Conservation (phyloP, 2,888 invertebrate genomes). For the Eupithecia dodoneata region DNA sequence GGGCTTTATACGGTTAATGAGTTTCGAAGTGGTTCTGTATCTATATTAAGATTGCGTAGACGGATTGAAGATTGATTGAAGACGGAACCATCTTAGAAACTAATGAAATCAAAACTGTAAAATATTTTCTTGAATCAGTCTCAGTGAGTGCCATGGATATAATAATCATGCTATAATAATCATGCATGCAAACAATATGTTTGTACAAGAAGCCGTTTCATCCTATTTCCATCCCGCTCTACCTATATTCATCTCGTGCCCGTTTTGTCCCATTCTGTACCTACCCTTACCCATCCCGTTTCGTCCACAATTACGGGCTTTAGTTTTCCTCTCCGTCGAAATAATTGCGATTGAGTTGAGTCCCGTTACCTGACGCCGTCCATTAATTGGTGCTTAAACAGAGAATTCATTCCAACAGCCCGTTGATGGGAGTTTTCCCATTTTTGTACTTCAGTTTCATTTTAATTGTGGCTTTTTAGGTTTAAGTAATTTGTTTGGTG, state of each 20-base stretch:
- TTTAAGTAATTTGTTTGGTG: conserved; percentile 26
- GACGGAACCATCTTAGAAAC: background rate
- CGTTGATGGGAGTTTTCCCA: conserved; percentile 40
- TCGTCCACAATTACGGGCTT: conserved; percentile 69
- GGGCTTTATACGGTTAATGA: background rate
- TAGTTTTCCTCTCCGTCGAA: conserved; percentile 74
- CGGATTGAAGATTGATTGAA: no score
- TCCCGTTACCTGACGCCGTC: conserved; percentile 68
- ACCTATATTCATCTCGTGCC: conserved; percentile 1
- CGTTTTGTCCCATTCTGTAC: conserved; percentile 6
- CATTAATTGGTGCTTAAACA: conserved; percentile 76
- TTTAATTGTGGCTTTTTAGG: conserved; percentile 39
- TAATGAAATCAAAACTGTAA: background rate
- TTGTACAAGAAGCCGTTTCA: background rate
- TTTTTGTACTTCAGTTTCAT: conserved; percentile 41
- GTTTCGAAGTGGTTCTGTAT: background rate
- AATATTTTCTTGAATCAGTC: background rate
- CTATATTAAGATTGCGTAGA: background rate
- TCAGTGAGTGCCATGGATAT: background rate
- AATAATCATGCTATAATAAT: background rate
- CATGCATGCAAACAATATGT: background rate
- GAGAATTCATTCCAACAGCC: conserved; percentile 61
- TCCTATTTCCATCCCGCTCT: background rate
- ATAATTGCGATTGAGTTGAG: conserved; percentile 78
- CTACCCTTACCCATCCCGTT: conserved; percentile 30